Conservation (phyloP, 2,113 vertebrate species). For the Sebastes fasciatus region DNA sequence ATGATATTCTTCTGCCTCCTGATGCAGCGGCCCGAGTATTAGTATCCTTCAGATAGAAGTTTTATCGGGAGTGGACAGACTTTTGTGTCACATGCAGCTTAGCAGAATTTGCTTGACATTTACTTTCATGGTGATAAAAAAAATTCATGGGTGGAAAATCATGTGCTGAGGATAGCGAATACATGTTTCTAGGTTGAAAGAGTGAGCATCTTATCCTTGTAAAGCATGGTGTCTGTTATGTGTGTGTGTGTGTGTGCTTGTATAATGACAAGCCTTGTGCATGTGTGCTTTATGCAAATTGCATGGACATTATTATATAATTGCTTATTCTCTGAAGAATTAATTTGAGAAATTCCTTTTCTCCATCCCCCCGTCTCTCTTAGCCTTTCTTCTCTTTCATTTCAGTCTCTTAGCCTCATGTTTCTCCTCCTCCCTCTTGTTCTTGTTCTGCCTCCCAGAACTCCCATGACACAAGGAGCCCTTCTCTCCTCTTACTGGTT, state of each 20-base stretch:
- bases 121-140: slow-evolving; percentile 24
- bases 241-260: neutral
- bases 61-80: slow-evolving; percentile 13
- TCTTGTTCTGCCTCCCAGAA: slow-evolving; percentile 10
- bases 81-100: slow-evolving; percentile 12
- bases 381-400: slow-evolving; percentile 15
- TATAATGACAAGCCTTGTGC: neutral
- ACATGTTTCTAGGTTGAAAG: slow-evolving; percentile 10
- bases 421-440: neutral
- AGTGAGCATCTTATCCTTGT: slow-evolving; percentile 1
- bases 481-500: slow-evolving; percentile 7
- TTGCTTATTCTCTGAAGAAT: slow-evolving; percentile 9
- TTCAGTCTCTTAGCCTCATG: slow-evolving; percentile 7
- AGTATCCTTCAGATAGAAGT: neutral
- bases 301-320: slow-evolving; percentile 14
- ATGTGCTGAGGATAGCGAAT: neutral
- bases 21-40: neutral
- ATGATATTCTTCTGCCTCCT: slow-evolving; percentile 18
- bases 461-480: slow-evolving; percentile 5
- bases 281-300: slow-evolving; percentile 14
- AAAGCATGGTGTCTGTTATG: neutral
- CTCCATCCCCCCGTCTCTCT: neutral
- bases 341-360: neutral
- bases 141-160: neutral
- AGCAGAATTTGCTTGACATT: slow-evolving; percentile 21